Conservation (phyloP, 1,140 invertebrate genomes). For the Camponotus pennsylvanicus region DNA sequence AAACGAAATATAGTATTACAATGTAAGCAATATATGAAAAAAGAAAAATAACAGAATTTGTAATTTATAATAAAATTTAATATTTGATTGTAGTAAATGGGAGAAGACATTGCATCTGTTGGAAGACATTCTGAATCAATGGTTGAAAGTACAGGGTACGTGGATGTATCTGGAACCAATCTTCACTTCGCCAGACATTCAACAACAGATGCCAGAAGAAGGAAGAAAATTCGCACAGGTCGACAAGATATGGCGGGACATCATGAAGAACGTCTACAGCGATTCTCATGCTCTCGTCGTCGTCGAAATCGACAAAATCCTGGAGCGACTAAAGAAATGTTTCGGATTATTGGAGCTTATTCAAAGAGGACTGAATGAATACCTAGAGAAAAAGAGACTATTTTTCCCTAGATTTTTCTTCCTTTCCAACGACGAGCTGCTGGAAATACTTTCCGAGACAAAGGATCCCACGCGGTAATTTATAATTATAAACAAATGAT, state of each 20-base stretch:
- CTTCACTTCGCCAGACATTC: slow-evolving; percentile 98
- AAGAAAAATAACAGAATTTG: background rate
- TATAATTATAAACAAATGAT: background rate
- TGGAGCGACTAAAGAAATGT: slow-evolving; percentile 96
- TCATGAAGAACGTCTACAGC: slow-evolving; percentile 94
- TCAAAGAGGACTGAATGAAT: slow-evolving; percentile 97
- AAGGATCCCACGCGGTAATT: slow-evolving; percentile 96
- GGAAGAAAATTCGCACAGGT: slow-evolving; percentile 95
- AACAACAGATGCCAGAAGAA: slow-evolving; percentile 95
- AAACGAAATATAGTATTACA: background rate
- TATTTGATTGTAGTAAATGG: slow-evolving; percentile 88
- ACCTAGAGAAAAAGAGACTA: slow-evolving; percentile 97
- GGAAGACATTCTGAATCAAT: slow-evolving; percentile 97
- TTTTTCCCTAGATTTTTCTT: slow-evolving; percentile 99
- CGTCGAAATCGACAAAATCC: slow-evolving; percentile 96
- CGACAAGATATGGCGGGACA: slow-evolving; percentile 97
- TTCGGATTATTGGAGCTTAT: slow-evolving; percentile 95
- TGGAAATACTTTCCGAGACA: slow-evolving; percentile 98
- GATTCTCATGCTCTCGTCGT: slow-evolving; percentile 94
- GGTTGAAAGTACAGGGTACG: slow-evolving; percentile 97
- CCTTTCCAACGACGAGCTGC: slow-evolving; percentile 97
- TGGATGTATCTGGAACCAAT: slow-evolving; percentile 99
- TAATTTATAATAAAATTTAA: background rate
- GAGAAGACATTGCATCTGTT: slow-evolving; percentile 91
- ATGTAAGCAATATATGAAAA: background rate